These are phyloP conservation scores for Nemurella pictetii DNA, from an alignment of 2,888 invertebrate genomes.

Conservation along the genomic window DNA sequence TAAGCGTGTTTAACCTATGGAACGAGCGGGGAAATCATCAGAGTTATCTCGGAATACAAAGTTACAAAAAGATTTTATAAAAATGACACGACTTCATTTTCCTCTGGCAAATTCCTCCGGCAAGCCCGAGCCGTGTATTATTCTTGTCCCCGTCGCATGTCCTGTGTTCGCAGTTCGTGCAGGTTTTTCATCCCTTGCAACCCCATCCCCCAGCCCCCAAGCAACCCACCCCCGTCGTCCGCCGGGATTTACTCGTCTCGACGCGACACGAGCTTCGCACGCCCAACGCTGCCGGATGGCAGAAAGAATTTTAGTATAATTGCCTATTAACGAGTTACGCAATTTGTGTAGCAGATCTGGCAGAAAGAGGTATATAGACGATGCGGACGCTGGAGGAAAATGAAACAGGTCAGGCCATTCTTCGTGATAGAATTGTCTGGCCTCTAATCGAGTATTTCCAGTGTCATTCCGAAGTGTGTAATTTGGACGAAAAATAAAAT, in stretches of 20 bases:
- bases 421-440: not conserved
- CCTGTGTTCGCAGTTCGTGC: not conserved
- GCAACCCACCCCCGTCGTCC: not conserved
- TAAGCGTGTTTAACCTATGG: too few species aligned
- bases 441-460: constrained; percentile 17
- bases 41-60: too few species aligned
- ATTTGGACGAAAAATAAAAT: not conserved
- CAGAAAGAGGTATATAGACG: constrained; percentile 14
- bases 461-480: not conserved
- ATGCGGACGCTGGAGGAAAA: not conserved
- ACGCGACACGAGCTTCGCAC: not conserved
- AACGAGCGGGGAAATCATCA: too few species aligned
- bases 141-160: too few species aligned
- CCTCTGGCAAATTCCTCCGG: too few species aligned
- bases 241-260: constrained; percentile 27
- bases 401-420: not conserved
- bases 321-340: constrained; percentile 27
- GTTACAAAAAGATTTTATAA: too few species aligned
- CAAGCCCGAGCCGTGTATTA: too few species aligned
- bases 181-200: not conserved
- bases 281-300: not conserved
- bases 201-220: not conserved
- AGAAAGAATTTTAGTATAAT: constrained; percentile 31
- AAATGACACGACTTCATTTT: too few species aligned
- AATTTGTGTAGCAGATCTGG: not conserved